Percentiles rank a stretch among this genome's conserved stretches.
Evolutionary conservation across 2,113 vertebrate species (phyloP).

Genomic region (Fregetta grallaria): DNA sequence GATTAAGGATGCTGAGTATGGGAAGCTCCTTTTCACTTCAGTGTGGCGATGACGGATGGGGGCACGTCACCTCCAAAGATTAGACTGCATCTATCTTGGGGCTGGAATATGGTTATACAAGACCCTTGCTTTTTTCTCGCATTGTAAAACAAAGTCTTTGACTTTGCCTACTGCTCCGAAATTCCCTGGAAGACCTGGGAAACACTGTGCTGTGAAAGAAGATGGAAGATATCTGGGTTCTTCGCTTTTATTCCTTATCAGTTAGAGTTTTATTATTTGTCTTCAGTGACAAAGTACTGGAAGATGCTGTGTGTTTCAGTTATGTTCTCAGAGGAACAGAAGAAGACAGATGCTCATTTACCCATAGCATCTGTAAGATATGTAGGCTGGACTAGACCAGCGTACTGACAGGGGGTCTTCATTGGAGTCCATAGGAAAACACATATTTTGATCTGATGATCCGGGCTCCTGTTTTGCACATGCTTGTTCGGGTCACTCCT

Average conservation of each 20-base stretch:
- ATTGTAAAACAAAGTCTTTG: neutral
- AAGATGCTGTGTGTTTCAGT: neutral
- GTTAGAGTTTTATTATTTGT: neutral
- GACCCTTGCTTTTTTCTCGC: neutral
- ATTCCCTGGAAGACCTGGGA: neutral
- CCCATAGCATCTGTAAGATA: neutral
- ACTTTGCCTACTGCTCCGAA: neutral
- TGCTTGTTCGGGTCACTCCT: no score
- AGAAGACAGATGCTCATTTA: neutral
- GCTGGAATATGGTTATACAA: neutral
- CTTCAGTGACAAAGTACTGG: neutral
- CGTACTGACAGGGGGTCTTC: neutral
- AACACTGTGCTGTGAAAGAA: neutral
- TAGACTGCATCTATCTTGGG: neutral
- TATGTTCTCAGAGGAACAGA: neutral
- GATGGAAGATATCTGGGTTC: neutral
- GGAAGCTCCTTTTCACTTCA: neutral
- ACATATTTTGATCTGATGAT: neutral
- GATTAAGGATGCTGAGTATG: neutral
- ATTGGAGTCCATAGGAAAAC: neutral
- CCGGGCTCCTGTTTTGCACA: neutral
- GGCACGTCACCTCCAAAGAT: neutral
- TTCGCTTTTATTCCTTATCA: neutral
- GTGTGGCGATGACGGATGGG: neutral
- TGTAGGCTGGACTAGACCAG: neutral